Evolutionary conservation across 2,888 invertebrate species (phyloP), one percentile per base, ranked within the genome.

Genomic region (Drosophila dives): DNA sequence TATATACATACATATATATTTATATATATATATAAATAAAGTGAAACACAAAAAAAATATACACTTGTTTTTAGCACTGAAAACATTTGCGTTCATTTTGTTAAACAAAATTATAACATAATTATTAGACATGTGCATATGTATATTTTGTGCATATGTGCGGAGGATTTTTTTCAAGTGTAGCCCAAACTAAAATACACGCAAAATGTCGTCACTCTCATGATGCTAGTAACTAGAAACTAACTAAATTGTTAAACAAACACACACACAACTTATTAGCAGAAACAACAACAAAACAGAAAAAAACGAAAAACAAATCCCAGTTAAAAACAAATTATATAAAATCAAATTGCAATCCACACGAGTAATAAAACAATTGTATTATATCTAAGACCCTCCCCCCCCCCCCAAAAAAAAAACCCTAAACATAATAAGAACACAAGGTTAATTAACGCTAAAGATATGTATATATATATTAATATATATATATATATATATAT

Each of bases 371-470:
- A 74, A 68, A 89, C 72, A 88, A 83, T 83, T 88, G 90, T 90
- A 88, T 87, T 85, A 90, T 90, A 88, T 78, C 77, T 88, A 88
- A 88, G 87, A 60, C 17, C 50, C 59, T 26, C 10, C 40, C 17
- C 32, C 56, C 23, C 33, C 8, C 38, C 59, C 48, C 62, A 62
- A 60, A 56, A 38, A 38, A 55, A 38, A 36, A 64, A 64, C 51
- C 38, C 45, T 60, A 66, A 61, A 86, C 73, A 81, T 78, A 86
- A 83, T 75, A 84, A 79, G 76, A 80, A 81, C 81, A 79, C 76
- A 75, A 81, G 72, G 86, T 83, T 83, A 83, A 83, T 81, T 83
- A 89, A 88, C 72, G 83, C 77, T 80, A 86, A 81, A 66, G 32
- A 69, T 49, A 56, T 60, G 74, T 51, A 74, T 50, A 66, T 63